Evolutionary conservation across 2,888 invertebrate genomes (phyloP).

Genomic region (Eutolmus rufibarbis): DNA sequence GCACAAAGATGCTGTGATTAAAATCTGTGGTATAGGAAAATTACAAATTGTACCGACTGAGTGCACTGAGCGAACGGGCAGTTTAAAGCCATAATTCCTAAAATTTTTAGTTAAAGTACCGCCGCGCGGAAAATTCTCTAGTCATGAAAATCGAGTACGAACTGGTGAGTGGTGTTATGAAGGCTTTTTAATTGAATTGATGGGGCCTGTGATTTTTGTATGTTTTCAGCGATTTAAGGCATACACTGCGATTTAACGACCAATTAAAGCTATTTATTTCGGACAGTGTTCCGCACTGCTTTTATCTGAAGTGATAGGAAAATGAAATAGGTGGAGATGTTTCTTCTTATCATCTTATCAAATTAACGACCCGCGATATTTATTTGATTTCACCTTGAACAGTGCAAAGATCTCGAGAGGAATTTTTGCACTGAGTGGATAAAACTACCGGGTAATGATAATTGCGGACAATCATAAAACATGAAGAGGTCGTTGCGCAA

Average conservation of each 20-base stretch:
- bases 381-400: neutral
- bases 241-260: neutral
- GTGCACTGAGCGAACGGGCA: neutral
- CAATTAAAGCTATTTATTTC: neutral
- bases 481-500: neutral
- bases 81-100: neutral
- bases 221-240: neutral
- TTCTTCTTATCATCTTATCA: neutral
- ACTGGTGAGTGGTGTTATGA: slow-evolving; percentile 51
- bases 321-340: neutral
- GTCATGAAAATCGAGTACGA: slow-evolving; percentile 57
- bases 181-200: neutral
- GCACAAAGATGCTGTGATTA: slow-evolving; percentile 15
- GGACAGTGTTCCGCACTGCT: neutral
- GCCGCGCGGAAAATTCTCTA: slow-evolving; percentile 27
- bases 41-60: neutral
- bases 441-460: neutral
- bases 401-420: neutral
- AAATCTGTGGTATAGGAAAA: neutral
- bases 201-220: neutral
- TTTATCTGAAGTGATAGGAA: neutral
- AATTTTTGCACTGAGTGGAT: neutral
- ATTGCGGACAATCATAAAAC: neutral
- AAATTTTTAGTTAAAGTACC: neutral
- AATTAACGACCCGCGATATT: neutral